These are phyloP conservation scores for Nymphalis polychloros DNA, from an alignment of 2,888 invertebrate species.

Conservation along the genomic window DNA sequence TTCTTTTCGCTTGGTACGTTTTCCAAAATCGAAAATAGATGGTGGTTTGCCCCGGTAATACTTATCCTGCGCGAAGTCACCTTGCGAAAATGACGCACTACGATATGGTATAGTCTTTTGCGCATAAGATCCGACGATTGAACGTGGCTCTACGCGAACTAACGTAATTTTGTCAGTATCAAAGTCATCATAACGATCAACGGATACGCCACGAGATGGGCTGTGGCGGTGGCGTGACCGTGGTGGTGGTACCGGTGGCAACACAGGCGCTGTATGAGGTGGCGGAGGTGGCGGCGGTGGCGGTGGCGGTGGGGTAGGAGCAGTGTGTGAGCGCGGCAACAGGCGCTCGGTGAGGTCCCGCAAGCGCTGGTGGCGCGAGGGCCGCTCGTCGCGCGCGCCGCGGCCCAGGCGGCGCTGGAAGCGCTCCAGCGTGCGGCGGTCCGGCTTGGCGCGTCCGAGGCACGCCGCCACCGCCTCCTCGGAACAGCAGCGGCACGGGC, in stretches of 20 bases:
- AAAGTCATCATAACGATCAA: conserved; percentile 73
- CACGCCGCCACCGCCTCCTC: conserved; percentile 80
- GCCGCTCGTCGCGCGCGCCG: conserved; percentile 76
- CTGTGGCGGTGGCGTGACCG: conserved; percentile 78
- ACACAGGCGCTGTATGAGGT: conserved; percentile 78
- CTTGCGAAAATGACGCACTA: conserved; percentile 93
- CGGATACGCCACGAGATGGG: conserved; percentile 72
- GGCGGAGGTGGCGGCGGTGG: conserved; percentile 69
- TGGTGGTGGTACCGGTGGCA: conserved; percentile 81
- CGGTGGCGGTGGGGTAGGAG: conserved; percentile 54
- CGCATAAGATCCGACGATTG: conserved; percentile 83
- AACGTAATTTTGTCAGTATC: conserved; percentile 77
- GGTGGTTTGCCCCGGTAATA: conserved; percentile 66
- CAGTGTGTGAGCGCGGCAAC: conserved; percentile 79
- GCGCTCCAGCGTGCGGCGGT: conserved; percentile 89
- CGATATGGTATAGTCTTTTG: conserved; percentile 88
- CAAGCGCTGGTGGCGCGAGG: conserved; percentile 84
- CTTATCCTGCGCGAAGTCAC: conserved; percentile 86
- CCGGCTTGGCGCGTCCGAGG: conserved; percentile 77
- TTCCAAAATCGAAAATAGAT: conserved; percentile 73
- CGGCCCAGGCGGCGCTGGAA: conserved; percentile 89
- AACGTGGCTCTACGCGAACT: conserved; percentile 82
- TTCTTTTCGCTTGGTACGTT: conserved; percentile 54
- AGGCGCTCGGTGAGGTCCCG: conserved; percentile 91
- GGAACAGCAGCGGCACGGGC: conserved; percentile 81